Conservation (phyloP, 35 echinoderm and acorn worm species). For the Holothuria glaberrima region DNA sequence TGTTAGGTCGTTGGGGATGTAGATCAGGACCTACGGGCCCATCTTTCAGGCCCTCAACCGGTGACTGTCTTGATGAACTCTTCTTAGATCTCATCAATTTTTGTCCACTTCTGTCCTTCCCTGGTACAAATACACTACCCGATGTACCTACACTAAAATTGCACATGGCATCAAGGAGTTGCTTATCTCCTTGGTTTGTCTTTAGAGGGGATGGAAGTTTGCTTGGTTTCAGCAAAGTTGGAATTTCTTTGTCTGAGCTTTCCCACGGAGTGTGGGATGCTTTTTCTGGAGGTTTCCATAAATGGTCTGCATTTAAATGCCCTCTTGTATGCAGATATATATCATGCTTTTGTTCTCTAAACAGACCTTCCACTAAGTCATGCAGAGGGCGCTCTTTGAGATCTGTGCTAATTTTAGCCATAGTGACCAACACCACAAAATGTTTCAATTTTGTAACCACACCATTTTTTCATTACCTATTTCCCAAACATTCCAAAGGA, state of each 20-base stretch:
- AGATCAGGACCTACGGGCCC: background rate
- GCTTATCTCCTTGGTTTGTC: constrained; percentile 47
- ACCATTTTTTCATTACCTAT: no score
- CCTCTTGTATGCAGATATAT: constrained; percentile 79
- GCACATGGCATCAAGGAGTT: constrained; percentile 79
- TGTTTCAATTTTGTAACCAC: no score
- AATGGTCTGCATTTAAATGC: constrained; percentile 87
- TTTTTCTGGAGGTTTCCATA: constrained; percentile 80
- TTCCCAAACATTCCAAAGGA: no score
- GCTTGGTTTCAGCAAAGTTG: constrained; percentile 71
- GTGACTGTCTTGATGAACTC: constrained; percentile 19
- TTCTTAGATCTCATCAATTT: background rate
- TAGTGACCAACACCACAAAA: background rate
- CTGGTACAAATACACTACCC: constrained; percentile 76
- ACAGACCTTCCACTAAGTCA: constrained; percentile 83
- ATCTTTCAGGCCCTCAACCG: background rate
- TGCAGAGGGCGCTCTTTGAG: constrained; percentile 79
- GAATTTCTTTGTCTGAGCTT: constrained; percentile 76
- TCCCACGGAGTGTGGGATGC: constrained; percentile 87
- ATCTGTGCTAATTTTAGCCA: constrained; percentile 48
- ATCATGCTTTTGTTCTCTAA: constrained; percentile 89
- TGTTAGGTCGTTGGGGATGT: constrained; percentile 61
- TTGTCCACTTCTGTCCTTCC: constrained; percentile 16
- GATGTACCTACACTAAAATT: constrained; percentile 94
- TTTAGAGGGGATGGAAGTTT: constrained; percentile 77